Evolutionary conservation across 2,888 invertebrate genomes (phyloP).

Genomic region (Trachelus tabidus): DNA sequence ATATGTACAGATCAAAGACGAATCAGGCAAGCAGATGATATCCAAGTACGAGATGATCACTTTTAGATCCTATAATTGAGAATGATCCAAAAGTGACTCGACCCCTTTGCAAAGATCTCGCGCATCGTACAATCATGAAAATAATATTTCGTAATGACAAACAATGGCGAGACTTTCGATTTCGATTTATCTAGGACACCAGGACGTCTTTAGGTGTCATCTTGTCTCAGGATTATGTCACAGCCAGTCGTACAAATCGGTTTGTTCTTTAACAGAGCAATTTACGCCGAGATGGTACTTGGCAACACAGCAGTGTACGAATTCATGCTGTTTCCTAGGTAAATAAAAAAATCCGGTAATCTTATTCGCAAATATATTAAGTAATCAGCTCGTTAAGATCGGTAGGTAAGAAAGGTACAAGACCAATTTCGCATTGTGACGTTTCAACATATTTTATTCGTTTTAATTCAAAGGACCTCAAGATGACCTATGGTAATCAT

Average conservation of each 20-base stretch:
- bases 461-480: no score
- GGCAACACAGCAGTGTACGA: neutral
- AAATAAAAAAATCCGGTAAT: no score
- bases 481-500: neutral
- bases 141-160: neutral
- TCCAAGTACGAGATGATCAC: neutral
- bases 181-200: neutral
- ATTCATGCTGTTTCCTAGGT: neutral
- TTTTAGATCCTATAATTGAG: neutral
- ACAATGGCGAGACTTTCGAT: slow-evolving; percentile 4
- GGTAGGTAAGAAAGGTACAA: no score
- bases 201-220: neutral
- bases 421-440: no score
- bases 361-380: no score
- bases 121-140: neutral
- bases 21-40: neutral
- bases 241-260: neutral
- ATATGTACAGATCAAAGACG: neutral
- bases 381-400: no score
- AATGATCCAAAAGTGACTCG: neutral
- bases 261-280: neutral
- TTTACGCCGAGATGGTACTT: neutral
- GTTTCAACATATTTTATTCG: no score
- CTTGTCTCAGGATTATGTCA: neutral
- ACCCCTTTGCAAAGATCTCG: neutral